A percentile compares a stretch with the other conserved stretches of the same genome.
Conservation (phyloP, 2,113 vertebrate genomes). For the Dasyprocta punctata region DNA sequence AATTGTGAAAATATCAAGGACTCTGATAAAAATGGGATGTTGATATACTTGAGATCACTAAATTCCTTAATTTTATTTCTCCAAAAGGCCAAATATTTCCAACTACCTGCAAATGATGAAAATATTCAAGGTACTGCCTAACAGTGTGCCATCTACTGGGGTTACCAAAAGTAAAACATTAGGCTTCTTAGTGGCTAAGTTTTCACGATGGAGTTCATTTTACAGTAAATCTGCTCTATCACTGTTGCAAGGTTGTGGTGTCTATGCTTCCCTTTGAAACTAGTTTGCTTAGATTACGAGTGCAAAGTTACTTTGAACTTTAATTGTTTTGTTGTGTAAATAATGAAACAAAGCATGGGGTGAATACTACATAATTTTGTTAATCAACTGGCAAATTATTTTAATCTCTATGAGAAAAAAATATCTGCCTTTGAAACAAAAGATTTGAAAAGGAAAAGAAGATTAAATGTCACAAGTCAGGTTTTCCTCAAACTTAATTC, state of each 20-base stretch:
- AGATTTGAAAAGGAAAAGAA: neutral
- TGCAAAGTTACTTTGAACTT: constrained; percentile 17
- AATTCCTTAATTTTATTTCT: constrained; percentile 35
- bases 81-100: neutral
- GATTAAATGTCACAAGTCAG: neutral
- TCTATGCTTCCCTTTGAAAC: neutral
- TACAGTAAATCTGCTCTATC: neutral
- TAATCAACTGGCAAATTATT: neutral
- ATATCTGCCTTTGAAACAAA: neutral
- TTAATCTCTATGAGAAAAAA: neutral
- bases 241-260: neutral
- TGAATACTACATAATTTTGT: neutral
- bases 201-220: neutral
- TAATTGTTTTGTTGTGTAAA: constrained; percentile 1
- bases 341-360: neutral
- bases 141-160: neutral
- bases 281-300: neutral
- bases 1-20: constrained; percentile 24
- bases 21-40: constrained; percentile 5
- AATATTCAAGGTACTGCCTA: neutral
- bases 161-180: neutral
- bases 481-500: neutral
- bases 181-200: neutral
- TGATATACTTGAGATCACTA: neutral
- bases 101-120: constrained; percentile 17